Evolutionary conservation across 1,140 invertebrate genomes (phyloP).

Genomic region (Anastrepha obliqua): DNA sequence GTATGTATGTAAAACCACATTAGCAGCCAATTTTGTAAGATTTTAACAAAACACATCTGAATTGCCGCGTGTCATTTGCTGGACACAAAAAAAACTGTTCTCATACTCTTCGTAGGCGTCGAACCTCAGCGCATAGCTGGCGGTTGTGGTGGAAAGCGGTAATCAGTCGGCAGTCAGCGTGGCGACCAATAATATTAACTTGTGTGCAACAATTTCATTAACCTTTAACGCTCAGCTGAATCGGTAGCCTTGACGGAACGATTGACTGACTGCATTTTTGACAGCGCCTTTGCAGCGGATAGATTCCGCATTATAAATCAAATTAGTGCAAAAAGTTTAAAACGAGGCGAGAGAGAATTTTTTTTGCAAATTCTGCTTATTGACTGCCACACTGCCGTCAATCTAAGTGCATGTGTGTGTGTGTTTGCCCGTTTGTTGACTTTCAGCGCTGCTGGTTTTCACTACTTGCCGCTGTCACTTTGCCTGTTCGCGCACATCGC

Average conservation of each 20-base stretch:
- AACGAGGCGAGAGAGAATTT: neutral
- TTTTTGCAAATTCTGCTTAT: neutral
- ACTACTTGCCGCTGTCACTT: neutral
- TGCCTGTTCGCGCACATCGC: neutral
- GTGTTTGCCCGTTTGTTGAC: neutral
- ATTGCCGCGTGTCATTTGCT: neutral
- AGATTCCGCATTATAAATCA: neutral
- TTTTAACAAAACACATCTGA: neutral
- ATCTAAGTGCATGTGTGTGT: no score
- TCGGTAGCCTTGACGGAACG: neutral
- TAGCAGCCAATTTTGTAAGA: neutral
- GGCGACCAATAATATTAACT: conserved; percentile 29
- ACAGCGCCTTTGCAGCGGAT: neutral
- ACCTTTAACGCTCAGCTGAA: neutral
- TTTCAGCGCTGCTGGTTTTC: conserved; percentile 5
- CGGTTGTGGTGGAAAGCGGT: neutral
- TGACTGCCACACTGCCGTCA: neutral
- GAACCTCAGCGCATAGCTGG: neutral
- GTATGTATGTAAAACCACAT: conserved; percentile 37
- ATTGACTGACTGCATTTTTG: neutral
- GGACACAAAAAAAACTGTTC: neutral
- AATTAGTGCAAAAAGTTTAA: neutral
- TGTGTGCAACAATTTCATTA: conserved; percentile 3
- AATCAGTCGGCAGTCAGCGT: neutral
- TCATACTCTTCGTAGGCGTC: conserved; percentile 22